Conservation (phyloP, 2,888 invertebrate species). For the Mythimna lalbum region DNA sequence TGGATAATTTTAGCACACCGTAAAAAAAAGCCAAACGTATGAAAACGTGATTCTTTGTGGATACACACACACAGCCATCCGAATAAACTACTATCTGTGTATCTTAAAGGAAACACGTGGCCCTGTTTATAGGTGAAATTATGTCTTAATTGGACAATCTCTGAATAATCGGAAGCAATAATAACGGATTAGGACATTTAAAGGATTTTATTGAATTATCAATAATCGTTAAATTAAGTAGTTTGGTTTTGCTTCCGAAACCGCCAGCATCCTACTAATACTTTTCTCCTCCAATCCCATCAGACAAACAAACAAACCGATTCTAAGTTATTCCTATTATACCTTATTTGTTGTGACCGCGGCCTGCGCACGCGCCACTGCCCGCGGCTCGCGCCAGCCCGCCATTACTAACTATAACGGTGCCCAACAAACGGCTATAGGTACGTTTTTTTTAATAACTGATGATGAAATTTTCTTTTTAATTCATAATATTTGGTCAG, state of each 20-base stretch:
- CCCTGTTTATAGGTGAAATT: constrained; percentile 29
- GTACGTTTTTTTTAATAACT: constrained; percentile 41
- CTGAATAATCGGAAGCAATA: constrained; percentile 21
- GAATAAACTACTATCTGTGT: too few relatives aligned
- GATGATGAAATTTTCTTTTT: constrained; percentile 40
- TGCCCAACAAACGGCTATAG: constrained; percentile 44
- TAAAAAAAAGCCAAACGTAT: too few relatives aligned
- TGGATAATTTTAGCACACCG: too few relatives aligned
- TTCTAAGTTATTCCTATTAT: constrained; percentile 61
- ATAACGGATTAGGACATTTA: constrained; percentile 2
- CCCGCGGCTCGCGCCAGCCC: constrained; percentile 58
- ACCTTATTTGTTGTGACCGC: constrained; percentile 63
- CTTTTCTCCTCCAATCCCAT: constrained; percentile 29
- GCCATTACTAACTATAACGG: constrained; percentile 62
- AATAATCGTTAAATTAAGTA: constrained; percentile 13
- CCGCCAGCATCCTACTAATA: constrained; percentile 9
- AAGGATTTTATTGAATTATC: constrained; percentile 1
- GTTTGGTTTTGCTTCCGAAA: neutral
- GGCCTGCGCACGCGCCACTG: constrained; percentile 63
- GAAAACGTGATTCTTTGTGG: too few relatives aligned
- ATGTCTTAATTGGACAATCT: constrained; percentile 2
- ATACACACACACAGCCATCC: too few relatives aligned
- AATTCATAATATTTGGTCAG: constrained; percentile 52
- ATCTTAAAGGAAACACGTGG: too few relatives aligned
- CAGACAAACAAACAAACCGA: constrained; percentile 60